Evolutionary conservation across 2,797 vertebrate species (phyloP).

Genomic region (Gymnodraco acuticeps): DNA sequence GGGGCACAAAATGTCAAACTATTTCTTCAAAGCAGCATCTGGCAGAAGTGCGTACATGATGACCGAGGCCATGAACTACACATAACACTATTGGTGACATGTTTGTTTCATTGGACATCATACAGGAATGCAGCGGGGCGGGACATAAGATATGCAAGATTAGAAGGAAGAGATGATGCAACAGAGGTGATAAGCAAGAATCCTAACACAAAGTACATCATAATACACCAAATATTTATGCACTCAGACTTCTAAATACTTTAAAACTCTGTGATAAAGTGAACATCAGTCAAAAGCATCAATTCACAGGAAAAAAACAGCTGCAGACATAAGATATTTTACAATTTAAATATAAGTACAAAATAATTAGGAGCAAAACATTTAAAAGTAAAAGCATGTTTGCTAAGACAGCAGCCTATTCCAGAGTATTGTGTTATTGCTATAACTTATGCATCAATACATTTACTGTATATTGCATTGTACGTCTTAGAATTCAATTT

Average conservation of each 20-base stretch:
- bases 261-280: background rate
- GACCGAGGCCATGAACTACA: slow-evolving; percentile 1
- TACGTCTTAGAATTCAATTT: background rate
- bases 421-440: background rate
- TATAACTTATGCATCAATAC: background rate
- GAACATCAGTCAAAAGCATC: background rate
- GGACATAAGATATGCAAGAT: slow-evolving; percentile 30
- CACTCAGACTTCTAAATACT: background rate
- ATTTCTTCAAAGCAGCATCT: background rate
- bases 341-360: background rate
- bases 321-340: background rate
- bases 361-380: background rate
- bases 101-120: slow-evolving; percentile 33
- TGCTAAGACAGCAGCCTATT: background rate
- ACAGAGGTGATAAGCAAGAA: slow-evolving; percentile 11
- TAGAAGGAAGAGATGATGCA: slow-evolving; percentile 22
- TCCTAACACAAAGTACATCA: background rate
- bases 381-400: background rate
- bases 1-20: background rate
- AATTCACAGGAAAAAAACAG: too few species aligned
- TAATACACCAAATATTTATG: background rate
- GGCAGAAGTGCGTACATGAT: background rate
- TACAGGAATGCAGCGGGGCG: slow-evolving; percentile 34
- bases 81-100: slow-evolving; percentile 11
- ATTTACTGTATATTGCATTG: background rate